Evolutionary conservation across 1,140 invertebrate genomes (phyloP).

Genomic region (Papilio dardanus): DNA sequence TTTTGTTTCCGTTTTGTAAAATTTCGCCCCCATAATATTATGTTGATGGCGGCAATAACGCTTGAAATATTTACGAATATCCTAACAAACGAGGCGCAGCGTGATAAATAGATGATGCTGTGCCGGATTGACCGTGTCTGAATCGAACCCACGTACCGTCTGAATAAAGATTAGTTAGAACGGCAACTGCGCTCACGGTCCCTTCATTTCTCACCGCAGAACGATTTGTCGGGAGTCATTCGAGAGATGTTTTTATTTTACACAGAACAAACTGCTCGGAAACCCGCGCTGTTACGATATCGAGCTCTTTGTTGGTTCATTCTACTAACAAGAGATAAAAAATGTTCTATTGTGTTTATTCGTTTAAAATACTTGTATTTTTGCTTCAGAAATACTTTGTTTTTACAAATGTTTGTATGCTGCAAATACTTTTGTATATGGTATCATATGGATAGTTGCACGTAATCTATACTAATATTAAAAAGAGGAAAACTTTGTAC

Average conservation of each 20-base stretch:
- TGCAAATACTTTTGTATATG: neutral
- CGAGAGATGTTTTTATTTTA: conserved; percentile 25
- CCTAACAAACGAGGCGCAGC: conserved; percentile 67
- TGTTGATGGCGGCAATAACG: conserved; percentile 79
- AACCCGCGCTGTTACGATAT: conserved; percentile 15
- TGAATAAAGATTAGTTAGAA: conserved; percentile 60
- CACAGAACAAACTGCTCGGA: conserved; percentile 32
- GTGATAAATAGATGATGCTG: conserved; percentile 74
- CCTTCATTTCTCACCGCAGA: conserved; percentile 54
- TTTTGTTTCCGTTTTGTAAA: conserved; percentile 80
- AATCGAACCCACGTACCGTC: conserved; percentile 22
- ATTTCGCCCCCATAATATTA: conserved; percentile 80
- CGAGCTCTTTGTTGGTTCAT: conserved; percentile 25
- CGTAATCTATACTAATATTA: too few relatives aligned
- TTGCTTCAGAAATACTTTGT: neutral
- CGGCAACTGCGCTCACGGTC: conserved; percentile 42
- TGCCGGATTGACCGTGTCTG: conserved; percentile 68
- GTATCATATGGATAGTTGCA: too few relatives aligned
- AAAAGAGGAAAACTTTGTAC: too few relatives aligned
- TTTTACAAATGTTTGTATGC: neutral
- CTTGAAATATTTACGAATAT: conserved; percentile 81
- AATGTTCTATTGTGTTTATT: conserved; percentile 9
- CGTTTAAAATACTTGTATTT: neutral
- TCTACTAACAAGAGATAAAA: neutral
- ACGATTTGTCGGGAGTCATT: conserved; percentile 48